Evolutionary conservation across 2,113 vertebrate species (phyloP), one percentile per base, ranked within the genome.

Genomic region (Phyllostomus hastatus): DNA sequence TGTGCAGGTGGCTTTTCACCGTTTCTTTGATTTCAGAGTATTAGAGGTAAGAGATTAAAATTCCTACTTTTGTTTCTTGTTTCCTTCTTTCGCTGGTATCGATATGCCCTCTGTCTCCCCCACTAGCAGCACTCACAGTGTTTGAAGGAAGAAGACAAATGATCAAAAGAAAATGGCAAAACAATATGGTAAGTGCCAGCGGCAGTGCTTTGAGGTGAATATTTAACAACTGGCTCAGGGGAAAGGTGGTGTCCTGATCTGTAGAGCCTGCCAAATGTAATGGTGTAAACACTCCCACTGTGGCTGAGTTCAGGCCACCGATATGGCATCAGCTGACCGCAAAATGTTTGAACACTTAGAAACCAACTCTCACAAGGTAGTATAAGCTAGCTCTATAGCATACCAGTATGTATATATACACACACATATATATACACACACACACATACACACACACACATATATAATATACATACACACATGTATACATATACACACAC

Each of bases 1-100:
- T 16, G 41, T 48, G n/a, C 19, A 79, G 69, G 52, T 24, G 12
- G 19, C 33, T 81, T 89, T 81, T 93, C 75, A 90, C 28, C 72
- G 70, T 61, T 66, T 24, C 33, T 75, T 87, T 93, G 85, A 87
- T 85, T 93, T 96, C 61, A 82, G 11, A 12, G 3, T 83, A 78
- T 83, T 57, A 57, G 28, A 90, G n/a, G 8, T 57, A 84, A 88
- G 52, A 82, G 46, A 92, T 88, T 66, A 88, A 87, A 93, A 88
- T 50, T 57, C 19, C 10, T 83, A 26, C 46, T 38, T 64, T 78
- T 26, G 52, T 38, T 17, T 14, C 19, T 54, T 82, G 64, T 46
- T 90, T 70, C 16, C 61, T 93, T 70, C 24, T 76, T 76, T 88
- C 82, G 10, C 54, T 12, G 66, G 15, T 64, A 24, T 90, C 35